Base-by-base conservation (phyloP, 2,113 vertebrate species). In the Nothoprocta pentlandii region DNA sequence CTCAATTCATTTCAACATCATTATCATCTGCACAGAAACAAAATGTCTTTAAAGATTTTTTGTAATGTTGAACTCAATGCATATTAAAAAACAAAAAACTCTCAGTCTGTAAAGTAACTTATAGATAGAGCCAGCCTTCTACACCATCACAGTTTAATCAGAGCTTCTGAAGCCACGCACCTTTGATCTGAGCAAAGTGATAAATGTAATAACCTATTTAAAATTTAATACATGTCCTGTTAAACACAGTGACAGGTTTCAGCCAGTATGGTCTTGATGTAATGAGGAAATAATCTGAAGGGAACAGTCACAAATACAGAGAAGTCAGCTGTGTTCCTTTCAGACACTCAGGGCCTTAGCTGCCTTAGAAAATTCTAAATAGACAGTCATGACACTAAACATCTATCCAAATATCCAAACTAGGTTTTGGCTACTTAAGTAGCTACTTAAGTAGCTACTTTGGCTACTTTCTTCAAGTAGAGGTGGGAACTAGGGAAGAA, bases 141-240 rank as follows among this genome's bases (percentile, higher is more conserved):
- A 80, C 68, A 92, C 47, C 71, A 49, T 28, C 64, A 84, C 49
- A 25, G 34, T 41, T 89, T 84, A 88, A 81, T 81, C 41, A 82
- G 70, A 91, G 85, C 74, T 92, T 96, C 97, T 97, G 97, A 97
- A 96, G 93, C 42, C 39, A 79, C 0, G 0, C 70, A 83, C 80
- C 94, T 97, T 97, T 96, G 97, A 95, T 92, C 95, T 20, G 58
- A 87, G 79, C n/a, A 41, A 83, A 85, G 93, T 6, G 22, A 96
- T 96, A 96, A 97, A 93, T 15, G 19, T 44, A 63, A 83, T 69
- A 21, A 49, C 8, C 36, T 39, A 49, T 80, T 93, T 90, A 95
- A 90, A 95, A 86, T 59, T 76, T 88, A 91, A 85, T 94, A 54
- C 34, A 80, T 1, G 44, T 96, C 73, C 75, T 75, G 63, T 58